These are phyloP conservation scores for Pseudorectes ferrugineus DNA, from an alignment of 2,113 vertebrate genomes.

Conservation along the genomic window DNA sequence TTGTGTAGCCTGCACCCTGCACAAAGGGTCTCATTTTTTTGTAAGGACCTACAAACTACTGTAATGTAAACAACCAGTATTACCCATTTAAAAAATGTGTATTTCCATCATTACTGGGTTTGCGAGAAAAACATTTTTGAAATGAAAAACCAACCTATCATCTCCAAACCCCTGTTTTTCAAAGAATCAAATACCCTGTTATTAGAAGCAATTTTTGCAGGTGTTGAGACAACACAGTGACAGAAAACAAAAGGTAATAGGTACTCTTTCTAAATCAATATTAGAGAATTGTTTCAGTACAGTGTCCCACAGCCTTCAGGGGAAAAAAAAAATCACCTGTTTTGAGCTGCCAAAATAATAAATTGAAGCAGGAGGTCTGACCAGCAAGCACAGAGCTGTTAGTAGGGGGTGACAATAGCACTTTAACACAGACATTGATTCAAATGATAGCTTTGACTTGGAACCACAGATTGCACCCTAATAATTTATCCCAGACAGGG, in stretches of 20 bases:
- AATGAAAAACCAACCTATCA: neutral
- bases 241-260: conserved; percentile 32
- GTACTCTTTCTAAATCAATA: conserved; percentile 13
- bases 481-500: neutral
- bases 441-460: conserved; percentile 39
- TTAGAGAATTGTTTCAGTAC: neutral
- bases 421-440: conserved; percentile 23
- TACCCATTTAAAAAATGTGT: neutral
- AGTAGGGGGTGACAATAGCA: neutral
- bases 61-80: neutral
- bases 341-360: conserved; percentile 33
- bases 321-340: neutral
- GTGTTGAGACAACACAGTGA: conserved; percentile 11
- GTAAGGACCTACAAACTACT: neutral
- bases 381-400: neutral
- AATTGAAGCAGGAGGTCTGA: conserved; percentile 7
- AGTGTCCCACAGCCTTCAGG: conserved; percentile 1
- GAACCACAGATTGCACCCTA: neutral
- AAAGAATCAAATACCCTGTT: neutral
- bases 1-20: neutral
- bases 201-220: conserved; percentile 29
- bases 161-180: neutral
- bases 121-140: neutral
- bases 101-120: neutral
- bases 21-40: neutral